Percentiles rank a stretch among this genome's conserved stretches.
phyloP scores from a whole-genome alignment of 2,113 vertebrate species.

The Actenoides lindsayi region DNA sequence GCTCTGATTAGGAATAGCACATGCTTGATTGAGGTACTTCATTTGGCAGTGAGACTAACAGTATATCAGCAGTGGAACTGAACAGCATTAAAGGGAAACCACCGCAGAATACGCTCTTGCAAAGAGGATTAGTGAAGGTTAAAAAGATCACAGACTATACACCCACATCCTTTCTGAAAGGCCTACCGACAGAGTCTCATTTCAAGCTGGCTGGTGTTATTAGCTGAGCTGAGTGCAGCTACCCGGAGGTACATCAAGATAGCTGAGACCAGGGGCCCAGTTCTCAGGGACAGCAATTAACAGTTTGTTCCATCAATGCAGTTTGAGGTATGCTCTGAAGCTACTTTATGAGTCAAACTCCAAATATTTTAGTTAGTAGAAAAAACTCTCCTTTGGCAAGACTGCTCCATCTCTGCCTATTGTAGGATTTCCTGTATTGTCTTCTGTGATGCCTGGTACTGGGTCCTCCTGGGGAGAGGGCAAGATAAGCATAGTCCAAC shows the following conservation, averaged over 20 bases:
- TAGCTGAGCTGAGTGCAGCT: neutral
- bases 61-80: neutral
- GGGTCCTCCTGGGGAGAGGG: neutral
- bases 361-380: neutral
- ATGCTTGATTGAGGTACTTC: slow-evolving; percentile 47
- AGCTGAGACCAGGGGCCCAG: neutral
- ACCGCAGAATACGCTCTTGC: neutral
- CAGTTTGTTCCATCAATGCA: neutral
- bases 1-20: slow-evolving; percentile 52
- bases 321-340: neutral
- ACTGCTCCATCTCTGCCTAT: neutral
- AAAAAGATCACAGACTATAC: neutral
- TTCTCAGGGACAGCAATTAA: neutral
- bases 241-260: neutral
- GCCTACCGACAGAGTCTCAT: neutral
- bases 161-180: neutral
- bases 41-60: slow-evolving; percentile 3
- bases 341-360: neutral
- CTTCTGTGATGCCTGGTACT: neutral
- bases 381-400: neutral
- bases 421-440: neutral
- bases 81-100: neutral
- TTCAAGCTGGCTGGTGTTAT: neutral
- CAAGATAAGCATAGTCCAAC: neutral
- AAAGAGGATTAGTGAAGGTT: neutral